Conservation (phyloP, 2,797 vertebrate species). For the Scyliorhinus canicula region DNA sequence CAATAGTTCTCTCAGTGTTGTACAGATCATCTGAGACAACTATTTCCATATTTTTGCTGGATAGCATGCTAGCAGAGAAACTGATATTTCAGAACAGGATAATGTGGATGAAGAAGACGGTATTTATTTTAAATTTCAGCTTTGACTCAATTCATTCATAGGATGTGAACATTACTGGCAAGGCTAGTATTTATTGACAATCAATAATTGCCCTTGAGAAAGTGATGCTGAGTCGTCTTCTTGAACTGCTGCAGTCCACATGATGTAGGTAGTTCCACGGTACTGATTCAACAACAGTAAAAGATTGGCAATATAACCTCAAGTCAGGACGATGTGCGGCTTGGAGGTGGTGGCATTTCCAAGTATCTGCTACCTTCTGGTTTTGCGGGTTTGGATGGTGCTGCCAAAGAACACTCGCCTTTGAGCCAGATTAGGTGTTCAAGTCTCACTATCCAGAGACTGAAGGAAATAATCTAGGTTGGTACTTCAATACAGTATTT, state of each 20-base stretch:
- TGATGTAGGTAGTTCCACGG: too few relatives aligned
- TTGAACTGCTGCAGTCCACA: too few relatives aligned
- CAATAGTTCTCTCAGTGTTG: neutral
- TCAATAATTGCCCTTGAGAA: neutral
- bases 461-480: neutral
- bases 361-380: neutral
- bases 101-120: neutral
- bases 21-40: neutral
- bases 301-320: too few relatives aligned
- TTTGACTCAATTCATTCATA: neutral
- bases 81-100: neutral
- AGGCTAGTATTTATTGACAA: neutral
- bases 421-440: neutral
- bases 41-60: neutral
- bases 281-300: too few relatives aligned
- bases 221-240: too few relatives aligned
- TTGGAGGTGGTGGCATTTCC: too few relatives aligned
- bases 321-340: too few relatives aligned
- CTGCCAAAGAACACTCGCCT: neutral
- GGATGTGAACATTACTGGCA: neutral
- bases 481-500: neutral
- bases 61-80: neutral
- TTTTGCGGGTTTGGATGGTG: neutral
- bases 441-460: neutral
- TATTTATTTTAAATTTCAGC: neutral